Conservation (phyloP, 1,140 invertebrate genomes). For the Tetramorium alpestre region DNA sequence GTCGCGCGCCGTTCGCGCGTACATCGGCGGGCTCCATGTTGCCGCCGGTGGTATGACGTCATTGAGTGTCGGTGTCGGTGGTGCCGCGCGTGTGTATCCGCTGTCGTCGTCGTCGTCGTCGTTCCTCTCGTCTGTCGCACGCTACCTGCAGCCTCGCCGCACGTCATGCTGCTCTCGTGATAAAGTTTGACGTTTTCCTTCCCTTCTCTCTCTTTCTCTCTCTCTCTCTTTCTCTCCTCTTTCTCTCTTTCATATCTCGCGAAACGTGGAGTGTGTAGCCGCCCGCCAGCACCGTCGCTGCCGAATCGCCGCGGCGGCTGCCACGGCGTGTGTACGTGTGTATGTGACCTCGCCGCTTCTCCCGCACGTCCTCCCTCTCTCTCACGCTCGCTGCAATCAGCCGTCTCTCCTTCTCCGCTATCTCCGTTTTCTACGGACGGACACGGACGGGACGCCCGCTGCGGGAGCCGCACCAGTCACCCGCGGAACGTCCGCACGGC, state of each 20-base stretch:
- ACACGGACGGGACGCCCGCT: constrained; percentile 12
- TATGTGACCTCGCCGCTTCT: constrained; percentile 54
- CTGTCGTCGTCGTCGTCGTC: constrained; percentile 9
- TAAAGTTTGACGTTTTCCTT: constrained; percentile 73
- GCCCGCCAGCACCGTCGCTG: not conserved
- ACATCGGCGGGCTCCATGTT: constrained; percentile 64
- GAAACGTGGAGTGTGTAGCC: constrained; percentile 41
- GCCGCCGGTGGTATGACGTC: constrained; percentile 75
- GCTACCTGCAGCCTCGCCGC: constrained; percentile 61
- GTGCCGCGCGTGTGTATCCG: constrained; percentile 67
- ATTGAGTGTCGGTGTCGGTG: constrained; percentile 79
- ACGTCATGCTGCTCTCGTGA: constrained; percentile 82
- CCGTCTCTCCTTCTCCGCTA: not conserved
- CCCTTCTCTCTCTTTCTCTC: not conserved
- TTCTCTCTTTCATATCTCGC: constrained; percentile 4
- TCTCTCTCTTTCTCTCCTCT: not conserved
- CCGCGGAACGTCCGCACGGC: constrained; percentile 36
- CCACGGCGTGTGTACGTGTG: constrained; percentile 25
- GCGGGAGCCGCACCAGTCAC: not conserved
- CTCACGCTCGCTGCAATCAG: constrained; percentile 11
- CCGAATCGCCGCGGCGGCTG: constrained; percentile 40
- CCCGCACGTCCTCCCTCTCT: not conserved
- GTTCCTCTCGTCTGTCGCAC: constrained; percentile 38
- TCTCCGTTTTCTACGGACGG: not conserved
- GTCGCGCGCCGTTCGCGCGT: constrained; percentile 15